These are phyloP conservation scores for Doris montereyensis DNA, from an alignment of 2,888 invertebrate genomes.

Conservation along the genomic window DNA sequence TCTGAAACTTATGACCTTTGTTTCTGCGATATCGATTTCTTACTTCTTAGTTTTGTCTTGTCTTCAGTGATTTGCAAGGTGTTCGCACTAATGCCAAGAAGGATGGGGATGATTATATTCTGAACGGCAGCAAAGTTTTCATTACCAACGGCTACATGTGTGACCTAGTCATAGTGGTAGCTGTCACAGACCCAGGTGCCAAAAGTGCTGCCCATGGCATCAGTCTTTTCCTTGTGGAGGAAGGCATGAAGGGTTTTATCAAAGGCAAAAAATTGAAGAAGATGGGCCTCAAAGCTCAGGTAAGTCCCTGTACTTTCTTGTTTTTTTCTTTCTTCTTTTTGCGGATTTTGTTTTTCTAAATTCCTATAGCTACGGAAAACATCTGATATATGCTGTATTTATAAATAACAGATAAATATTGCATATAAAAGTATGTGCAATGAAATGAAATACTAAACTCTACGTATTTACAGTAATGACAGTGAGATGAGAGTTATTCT, in stretches of 20 bases:
- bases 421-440: too few relatives aligned
- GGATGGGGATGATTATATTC: constrained; percentile 73
- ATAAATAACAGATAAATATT: too few relatives aligned
- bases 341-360: too few relatives aligned
- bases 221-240: constrained; percentile 74
- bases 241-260: constrained; percentile 72
- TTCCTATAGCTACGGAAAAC: background rate
- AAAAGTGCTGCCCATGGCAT: constrained; percentile 73
- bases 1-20: too few relatives aligned
- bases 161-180: constrained; percentile 73
- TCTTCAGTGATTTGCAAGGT: constrained; percentile 73
- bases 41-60: constrained; percentile 11
- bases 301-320: too few relatives aligned
- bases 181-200: constrained; percentile 72
- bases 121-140: constrained; percentile 74
- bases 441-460: too few relatives aligned
- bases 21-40: too few relatives aligned
- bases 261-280: constrained; percentile 74
- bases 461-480: too few relatives aligned
- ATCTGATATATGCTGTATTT: background rate
- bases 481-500: too few relatives aligned
- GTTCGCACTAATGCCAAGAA: constrained; percentile 72
- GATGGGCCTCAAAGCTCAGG: constrained; percentile 73
- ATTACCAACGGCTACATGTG: constrained; percentile 74
- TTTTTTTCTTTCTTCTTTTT: too few relatives aligned